phyloP scores from a whole-genome alignment of 2,797 vertebrate species.

The Amphiprion clarkii region DNA sequence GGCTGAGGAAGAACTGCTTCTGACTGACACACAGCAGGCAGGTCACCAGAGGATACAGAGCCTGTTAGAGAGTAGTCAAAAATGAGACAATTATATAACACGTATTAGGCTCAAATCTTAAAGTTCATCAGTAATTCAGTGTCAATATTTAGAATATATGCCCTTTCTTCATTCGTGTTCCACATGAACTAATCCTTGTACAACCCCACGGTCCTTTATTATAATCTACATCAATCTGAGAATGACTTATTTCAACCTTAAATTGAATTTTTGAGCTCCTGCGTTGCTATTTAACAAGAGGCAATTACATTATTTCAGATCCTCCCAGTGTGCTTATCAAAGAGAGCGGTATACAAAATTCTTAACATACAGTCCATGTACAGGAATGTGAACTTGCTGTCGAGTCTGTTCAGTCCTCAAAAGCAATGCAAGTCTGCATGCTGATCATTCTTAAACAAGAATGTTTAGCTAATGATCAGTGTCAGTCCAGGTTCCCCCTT shows the following conservation, averaged over 20 bases:
- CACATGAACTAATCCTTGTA: neutral
- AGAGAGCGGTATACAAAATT: neutral
- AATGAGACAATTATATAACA: slow-evolving; percentile 3
- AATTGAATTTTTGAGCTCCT: slow-evolving; percentile 11
- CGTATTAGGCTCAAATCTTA: neutral
- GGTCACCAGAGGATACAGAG: slow-evolving; percentile 97
- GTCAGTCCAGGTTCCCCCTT: slow-evolving; percentile 24
- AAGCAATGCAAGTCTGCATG: slow-evolving; percentile 27
- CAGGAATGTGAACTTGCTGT: slow-evolving; percentile 29
- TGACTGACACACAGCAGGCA: slow-evolving; percentile 99
- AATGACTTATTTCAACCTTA: neutral
- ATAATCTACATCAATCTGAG: neutral
- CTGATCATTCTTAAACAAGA: slow-evolving; percentile 44
- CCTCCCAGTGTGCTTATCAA: neutral
- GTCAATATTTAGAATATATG: neutral
- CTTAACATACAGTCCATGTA: neutral
- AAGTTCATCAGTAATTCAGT: neutral
- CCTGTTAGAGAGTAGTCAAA: slow-evolving; percentile 81
- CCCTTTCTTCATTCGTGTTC: neutral
- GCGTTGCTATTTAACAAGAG: neutral
- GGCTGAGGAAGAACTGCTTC: slow-evolving; percentile 97
- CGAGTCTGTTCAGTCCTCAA: neutral
- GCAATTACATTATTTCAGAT: slow-evolving; percentile 1
- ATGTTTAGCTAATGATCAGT: slow-evolving; percentile 26
- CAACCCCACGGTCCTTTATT: neutral